A percentile compares a stretch with the other conserved stretches of the same genome.
Evolutionary conservation across 2,113 vertebrate genomes (phyloP).

Genomic region (Hydrochoerus hydrochaeris): DNA sequence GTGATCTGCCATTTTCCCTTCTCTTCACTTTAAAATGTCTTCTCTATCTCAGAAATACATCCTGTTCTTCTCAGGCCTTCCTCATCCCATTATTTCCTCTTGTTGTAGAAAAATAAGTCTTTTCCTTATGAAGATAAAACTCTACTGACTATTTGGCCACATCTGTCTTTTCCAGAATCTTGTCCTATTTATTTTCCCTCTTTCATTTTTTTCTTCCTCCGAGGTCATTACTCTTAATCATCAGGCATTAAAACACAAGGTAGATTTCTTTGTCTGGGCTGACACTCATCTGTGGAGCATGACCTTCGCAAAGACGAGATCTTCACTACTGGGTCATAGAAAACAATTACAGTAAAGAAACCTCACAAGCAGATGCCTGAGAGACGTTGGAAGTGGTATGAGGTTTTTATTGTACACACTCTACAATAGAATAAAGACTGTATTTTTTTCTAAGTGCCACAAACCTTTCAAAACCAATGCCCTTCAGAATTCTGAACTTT

Average conservation of each 20-base stretch:
- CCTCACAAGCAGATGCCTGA: neutral
- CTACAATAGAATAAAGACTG: constrained; percentile 30
- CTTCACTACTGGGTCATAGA: constrained; percentile 28
- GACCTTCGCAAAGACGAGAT: neutral
- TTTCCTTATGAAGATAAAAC: constrained; percentile 26
- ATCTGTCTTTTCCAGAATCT: constrained; percentile 49
- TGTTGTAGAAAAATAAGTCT: constrained; percentile 40
- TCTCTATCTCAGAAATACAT: constrained; percentile 43
- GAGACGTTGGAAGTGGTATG: constrained; percentile 22
- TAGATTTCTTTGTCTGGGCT: constrained; percentile 27
- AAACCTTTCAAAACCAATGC: constrained; percentile 12
- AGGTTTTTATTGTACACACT: constrained; percentile 1
- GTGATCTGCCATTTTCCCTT: constrained; percentile 49
- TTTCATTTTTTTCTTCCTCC: neutral
- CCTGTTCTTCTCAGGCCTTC: constrained; percentile 46
- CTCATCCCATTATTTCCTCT: constrained; percentile 13
- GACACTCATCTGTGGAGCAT: neutral
- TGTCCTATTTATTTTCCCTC: constrained; percentile 47
- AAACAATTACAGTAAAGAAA: constrained; percentile 49
- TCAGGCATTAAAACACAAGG: constrained; percentile 45
- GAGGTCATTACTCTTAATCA: constrained; percentile 33
- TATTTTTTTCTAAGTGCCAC: neutral
- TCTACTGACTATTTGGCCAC: constrained; percentile 18
- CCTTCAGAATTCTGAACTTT: constrained; percentile 47
- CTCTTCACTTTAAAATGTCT: constrained; percentile 44